phyloP scores from a whole-genome alignment of 2,797 vertebrate genomes.

The Periparus ater region DNA sequence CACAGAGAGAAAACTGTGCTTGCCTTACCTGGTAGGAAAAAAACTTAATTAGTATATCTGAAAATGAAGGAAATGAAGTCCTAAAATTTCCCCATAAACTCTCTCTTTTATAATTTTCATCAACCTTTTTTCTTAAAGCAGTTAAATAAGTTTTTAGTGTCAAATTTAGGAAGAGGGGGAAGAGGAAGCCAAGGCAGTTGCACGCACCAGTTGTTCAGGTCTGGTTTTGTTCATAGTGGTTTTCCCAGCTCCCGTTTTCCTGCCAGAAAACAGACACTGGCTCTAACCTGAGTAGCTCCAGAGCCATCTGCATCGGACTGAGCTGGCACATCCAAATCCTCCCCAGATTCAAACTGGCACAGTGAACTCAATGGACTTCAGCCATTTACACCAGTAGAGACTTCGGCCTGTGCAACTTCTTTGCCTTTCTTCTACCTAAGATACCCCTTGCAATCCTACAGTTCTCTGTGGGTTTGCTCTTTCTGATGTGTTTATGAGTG shows the following conservation, averaged over 20 bases:
- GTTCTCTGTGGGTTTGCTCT: conserved; percentile 53
- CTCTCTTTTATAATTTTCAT: background rate
- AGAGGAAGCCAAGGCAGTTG: background rate
- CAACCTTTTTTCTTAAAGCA: background rate
- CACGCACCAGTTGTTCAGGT: background rate
- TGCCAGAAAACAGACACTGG: conserved; percentile 6
- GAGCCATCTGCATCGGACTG: conserved; percentile 2
- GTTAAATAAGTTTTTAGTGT: background rate
- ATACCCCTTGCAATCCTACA: background rate
- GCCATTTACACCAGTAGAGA: background rate
- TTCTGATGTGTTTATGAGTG: conserved; percentile 59
- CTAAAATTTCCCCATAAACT: background rate
- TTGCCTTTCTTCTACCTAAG: background rate
- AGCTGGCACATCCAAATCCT: background rate
- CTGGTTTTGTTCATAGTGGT: background rate
- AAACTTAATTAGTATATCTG: background rate
- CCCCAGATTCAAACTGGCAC: background rate
- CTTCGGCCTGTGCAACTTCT: background rate
- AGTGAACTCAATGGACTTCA: background rate
- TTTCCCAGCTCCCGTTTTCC: background rate
- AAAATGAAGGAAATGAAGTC: background rate
- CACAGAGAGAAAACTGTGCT: background rate
- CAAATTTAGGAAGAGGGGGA: background rate
- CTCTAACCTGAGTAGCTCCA: background rate
- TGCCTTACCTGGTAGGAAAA: background rate